phyloP scores from a whole-genome alignment of 2,797 vertebrate genomes.

The Phylloscopus collybita region DNA sequence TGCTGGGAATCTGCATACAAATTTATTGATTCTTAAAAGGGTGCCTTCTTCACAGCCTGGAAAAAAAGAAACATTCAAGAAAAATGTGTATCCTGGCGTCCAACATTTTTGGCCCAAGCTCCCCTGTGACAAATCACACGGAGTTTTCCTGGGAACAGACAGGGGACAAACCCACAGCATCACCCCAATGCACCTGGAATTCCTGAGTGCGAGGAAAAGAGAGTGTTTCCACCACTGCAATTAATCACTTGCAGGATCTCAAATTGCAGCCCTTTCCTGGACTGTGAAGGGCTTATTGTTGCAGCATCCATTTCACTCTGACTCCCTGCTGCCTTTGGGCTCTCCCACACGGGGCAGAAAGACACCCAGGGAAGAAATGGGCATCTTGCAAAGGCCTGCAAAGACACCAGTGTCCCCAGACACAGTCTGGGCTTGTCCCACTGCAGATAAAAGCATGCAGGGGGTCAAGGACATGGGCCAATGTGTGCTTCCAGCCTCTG shows the following conservation, averaged over 20 bases:
- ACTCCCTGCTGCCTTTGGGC: neutral
- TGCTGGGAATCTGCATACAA: constrained; percentile 45
- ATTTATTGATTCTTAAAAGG: constrained; percentile 59
- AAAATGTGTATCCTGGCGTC: neutral
- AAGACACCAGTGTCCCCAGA: neutral
- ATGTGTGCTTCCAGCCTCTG: neutral
- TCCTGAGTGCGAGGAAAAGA: neutral
- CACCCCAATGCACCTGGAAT: constrained; percentile 21
- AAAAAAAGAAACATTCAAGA: too few species aligned
- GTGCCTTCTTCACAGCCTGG: constrained; percentile 1
- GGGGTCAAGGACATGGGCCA: neutral
- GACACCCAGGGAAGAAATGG: neutral
- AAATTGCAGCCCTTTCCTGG: neutral
- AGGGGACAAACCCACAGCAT: neutral
- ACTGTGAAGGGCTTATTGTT: neutral
- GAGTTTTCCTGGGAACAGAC: neutral
- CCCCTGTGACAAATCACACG: neutral
- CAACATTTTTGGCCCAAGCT: neutral
- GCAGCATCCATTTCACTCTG: neutral
- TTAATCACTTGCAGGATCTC: neutral
- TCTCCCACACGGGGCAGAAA: neutral
- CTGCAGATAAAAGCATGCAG: neutral
- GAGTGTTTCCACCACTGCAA: neutral
- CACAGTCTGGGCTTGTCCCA: neutral
- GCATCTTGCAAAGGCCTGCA: neutral